phyloP scores from a whole-genome alignment of 2,797 vertebrate genomes.

The Sebastes oblongus region DNA sequence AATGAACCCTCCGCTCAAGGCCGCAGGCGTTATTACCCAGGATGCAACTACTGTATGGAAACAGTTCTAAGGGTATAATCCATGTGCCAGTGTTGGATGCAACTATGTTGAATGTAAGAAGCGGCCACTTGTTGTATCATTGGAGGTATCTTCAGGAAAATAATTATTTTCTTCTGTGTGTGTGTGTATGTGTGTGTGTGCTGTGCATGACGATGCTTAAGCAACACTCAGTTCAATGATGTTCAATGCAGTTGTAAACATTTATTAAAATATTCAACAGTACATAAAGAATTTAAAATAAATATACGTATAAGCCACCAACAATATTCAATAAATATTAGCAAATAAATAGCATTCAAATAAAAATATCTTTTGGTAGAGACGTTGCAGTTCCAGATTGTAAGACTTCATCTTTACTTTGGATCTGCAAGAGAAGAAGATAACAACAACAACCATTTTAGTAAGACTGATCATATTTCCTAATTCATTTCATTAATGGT shows the following conservation, averaged over 20 bases:
- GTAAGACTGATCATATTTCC: not conserved
- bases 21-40: not conserved
- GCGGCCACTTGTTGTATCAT: not conserved
- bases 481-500: not conserved
- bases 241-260: slow-evolving; percentile 66
- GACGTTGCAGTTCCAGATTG: slow-evolving; percentile 49
- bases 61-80: not conserved
- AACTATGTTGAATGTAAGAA: not conserved
- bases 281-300: slow-evolving; percentile 56
- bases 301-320: slow-evolving; percentile 61
- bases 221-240: not conserved
- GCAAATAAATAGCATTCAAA: slow-evolving; percentile 78
- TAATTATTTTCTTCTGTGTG: not conserved
- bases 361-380: slow-evolving; percentile 62
- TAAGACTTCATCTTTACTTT: slow-evolving; percentile 80
- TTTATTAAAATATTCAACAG: slow-evolving; percentile 77
- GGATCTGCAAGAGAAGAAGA: slow-evolving; percentile 72
- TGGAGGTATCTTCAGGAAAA: not conserved
- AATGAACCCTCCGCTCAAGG: not conserved
- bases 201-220: not conserved
- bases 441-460: not conserved
- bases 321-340: slow-evolving; percentile 78
- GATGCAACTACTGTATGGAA: not conserved
- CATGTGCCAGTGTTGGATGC: not conserved
- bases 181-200: not conserved